These are phyloP conservation scores for Rhopalosiphum maidis DNA, from an alignment of 1,140 invertebrate genomes.

Conservation along the genomic window DNA sequence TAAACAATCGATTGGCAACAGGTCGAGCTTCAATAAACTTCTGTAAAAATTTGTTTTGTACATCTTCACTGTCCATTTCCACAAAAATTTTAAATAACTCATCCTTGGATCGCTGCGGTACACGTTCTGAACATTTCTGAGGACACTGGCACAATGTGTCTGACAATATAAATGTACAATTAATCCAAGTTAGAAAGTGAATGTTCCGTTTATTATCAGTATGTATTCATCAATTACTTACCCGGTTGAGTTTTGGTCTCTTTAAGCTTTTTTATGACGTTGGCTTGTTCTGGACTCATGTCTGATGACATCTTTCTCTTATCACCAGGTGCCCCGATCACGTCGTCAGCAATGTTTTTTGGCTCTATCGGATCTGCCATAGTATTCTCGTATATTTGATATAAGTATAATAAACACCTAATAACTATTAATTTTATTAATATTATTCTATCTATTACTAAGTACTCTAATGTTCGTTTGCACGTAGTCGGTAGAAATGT, in stretches of 20 bases:
- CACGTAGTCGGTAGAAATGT: background rate
- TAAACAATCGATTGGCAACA: slow-evolving; percentile 60
- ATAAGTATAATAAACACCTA: background rate
- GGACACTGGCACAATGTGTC: slow-evolving; percentile 67
- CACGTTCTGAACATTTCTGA: slow-evolving; percentile 66
- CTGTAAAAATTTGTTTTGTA: slow-evolving; percentile 65
- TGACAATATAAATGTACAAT: slow-evolving; percentile 58
- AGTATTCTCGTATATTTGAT: background rate
- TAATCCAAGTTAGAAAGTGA: background rate
- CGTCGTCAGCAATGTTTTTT: background rate
- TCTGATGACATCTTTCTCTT: slow-evolving; percentile 43
- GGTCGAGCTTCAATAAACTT: slow-evolving; percentile 64
- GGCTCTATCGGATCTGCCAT: background rate
- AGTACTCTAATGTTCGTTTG: background rate
- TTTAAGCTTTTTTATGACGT: slow-evolving; percentile 21
- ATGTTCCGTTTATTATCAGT: background rate
- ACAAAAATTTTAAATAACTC: slow-evolving; percentile 65
- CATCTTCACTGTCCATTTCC: slow-evolving; percentile 64
- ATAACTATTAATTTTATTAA: background rate
- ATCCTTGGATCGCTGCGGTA: slow-evolving; percentile 63
- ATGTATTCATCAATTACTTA: background rate
- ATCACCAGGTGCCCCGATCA: background rate
- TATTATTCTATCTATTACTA: background rate
- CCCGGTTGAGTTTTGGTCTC: slow-evolving; percentile 29
- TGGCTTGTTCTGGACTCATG: background rate